These are phyloP conservation scores for Dromius quadrimaculatus DNA, from an alignment of 2,888 invertebrate species.

Conservation along the genomic window DNA sequence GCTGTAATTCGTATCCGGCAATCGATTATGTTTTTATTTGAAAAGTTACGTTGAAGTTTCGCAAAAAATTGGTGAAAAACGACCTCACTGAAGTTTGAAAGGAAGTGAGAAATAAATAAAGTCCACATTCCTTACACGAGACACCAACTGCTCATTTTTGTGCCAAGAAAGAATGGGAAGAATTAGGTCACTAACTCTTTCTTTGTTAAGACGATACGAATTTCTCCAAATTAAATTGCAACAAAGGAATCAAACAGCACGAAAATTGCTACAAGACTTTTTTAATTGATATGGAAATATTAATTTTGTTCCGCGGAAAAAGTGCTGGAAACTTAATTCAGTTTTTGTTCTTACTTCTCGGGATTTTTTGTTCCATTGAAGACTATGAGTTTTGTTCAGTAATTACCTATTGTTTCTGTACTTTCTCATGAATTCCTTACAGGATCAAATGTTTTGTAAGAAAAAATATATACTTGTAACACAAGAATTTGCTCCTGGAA, in stretches of 20 bases:
- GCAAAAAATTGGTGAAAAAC: constrained; percentile 18
- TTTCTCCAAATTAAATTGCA: constrained; percentile 7
- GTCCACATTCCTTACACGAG: constrained; percentile 38
- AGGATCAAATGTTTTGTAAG: no score
- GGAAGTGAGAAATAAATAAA: constrained; percentile 35
- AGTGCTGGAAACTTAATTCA: no score
- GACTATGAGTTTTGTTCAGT: no score
- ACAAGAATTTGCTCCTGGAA: no score
- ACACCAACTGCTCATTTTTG: constrained; percentile 28
- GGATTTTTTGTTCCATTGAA: no score
- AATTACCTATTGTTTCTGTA: no score
- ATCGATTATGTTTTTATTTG: constrained; percentile 22
- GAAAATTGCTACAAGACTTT: constrained; percentile 15
- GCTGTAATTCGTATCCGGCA: neutral
- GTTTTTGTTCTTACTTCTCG: no score
- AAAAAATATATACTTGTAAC: no score
- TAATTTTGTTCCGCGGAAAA: no score
- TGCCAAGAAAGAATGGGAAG: constrained; percentile 21
- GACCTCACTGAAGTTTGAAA: constrained; percentile 21
- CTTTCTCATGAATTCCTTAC: no score
- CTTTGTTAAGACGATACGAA: neutral
- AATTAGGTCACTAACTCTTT: constrained; percentile 17
- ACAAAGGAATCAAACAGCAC: constrained; percentile 10
- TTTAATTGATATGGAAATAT: constrained; percentile 31
- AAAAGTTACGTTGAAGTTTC: constrained; percentile 12